Evolutionary conservation across 1,140 invertebrate genomes (phyloP), one percentile per base, ranked within the genome.

Genomic region (Drosophila nasuta): DNA sequence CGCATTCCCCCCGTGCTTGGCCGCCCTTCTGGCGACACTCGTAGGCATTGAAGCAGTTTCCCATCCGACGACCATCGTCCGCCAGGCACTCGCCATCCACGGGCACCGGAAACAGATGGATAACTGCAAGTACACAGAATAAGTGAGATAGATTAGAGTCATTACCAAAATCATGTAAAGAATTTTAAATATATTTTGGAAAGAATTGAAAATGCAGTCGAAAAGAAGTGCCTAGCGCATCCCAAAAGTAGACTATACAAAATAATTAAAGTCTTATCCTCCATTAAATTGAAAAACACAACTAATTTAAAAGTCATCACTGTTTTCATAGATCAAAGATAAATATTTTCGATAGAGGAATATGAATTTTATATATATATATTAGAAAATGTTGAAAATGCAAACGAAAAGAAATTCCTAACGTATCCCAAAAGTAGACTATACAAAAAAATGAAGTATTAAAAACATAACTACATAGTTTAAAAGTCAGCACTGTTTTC

Each of bases 11-110:
- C 8, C 95, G 94, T 0, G 96, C 95, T 59, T 93, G 94, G 1
- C 97, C 97, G 25, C 95, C 95, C 72, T 96, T 94, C 77, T 96
- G 95, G n/a, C 95, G 93, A 79, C 97, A 98, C 90, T 97, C 96
- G 92, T 97, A 97, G 20, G 96, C 94, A 92, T 97, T 97, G 91
- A 97, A 94, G 91, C 96, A 97, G 82, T 95, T 94, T 49, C 96
- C 96, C 81, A 94, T 92, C 30, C 96, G 94, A 25, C 96, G 94
- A 46, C 95, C 95, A 82, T 96, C 96, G 58, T 94, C 92, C 0
- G 96, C 95, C 73, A 95, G 91, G 79, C 96, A 97, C 90, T 97
- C 96, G 38, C 95, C 94, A 91, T 96, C 96, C 1, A 96, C 95
- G 1, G 96, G 96, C 13, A 96, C 95, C 0, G 96, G 96, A 88